These are phyloP conservation scores for Vimba vimba DNA, from an alignment of 2,113 vertebrate genomes.

Conservation along the genomic window DNA sequence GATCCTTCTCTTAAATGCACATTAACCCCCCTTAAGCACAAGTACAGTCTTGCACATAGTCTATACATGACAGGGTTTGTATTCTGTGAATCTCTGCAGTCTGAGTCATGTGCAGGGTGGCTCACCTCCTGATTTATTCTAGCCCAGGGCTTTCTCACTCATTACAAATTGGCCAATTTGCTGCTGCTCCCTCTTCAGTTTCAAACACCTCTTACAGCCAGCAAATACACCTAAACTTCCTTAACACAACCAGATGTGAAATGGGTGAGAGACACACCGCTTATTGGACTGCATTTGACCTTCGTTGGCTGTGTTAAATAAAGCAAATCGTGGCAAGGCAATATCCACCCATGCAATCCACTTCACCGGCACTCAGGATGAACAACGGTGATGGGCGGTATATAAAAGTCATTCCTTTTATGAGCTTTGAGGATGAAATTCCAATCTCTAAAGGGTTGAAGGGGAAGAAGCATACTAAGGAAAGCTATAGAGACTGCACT, in stretches of 20 bases:
- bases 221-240: slow-evolving; percentile 13
- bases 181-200: slow-evolving; percentile 28
- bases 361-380: slow-evolving; percentile 34
- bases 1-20: slow-evolving; percentile 12
- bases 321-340: slow-evolving; percentile 33
- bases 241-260: background rate
- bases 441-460: slow-evolving; percentile 53
- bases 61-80: background rate
- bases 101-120: slow-evolving; percentile 6
- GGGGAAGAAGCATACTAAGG: slow-evolving; percentile 31
- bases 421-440: slow-evolving; percentile 53
- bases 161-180: slow-evolving; percentile 48
- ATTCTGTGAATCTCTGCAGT: slow-evolving; percentile 32
- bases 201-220: slow-evolving; percentile 17
- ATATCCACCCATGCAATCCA: slow-evolving; percentile 47
- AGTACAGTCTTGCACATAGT: background rate
- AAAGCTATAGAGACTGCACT: slow-evolving; percentile 45
- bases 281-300: slow-evolving; percentile 49
- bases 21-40: slow-evolving; percentile 3
- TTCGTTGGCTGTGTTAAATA: slow-evolving; percentile 38
- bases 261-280: background rate
- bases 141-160: slow-evolving; percentile 26
- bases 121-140: slow-evolving; percentile 40
- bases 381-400: slow-evolving; percentile 44
- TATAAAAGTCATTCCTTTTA: slow-evolving; percentile 49